Evolutionary conservation across 1,140 invertebrate species (phyloP), one percentile per base, ranked within the genome.

Genomic region (Neocloeon triangulifer): DNA sequence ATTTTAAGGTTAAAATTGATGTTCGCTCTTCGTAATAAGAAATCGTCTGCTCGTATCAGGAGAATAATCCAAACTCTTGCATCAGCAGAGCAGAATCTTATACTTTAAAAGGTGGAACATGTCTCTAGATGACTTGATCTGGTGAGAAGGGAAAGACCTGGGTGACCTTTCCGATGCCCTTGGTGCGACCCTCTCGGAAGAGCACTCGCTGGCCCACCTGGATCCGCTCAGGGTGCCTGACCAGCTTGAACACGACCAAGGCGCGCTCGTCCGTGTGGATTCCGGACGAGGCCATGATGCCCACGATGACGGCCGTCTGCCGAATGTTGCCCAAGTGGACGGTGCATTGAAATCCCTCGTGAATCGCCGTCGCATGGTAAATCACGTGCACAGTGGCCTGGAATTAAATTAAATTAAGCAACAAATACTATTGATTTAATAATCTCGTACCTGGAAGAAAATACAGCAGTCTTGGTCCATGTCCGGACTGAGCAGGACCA

Each of bases 241-340:
- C 64, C 53, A 96, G 95, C 29, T 74, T 62, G 53, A 95, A 94
- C 38, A 85, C 53, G 1, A 91, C 82, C 0, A 73, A 73, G 9
- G 80, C 84, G 2, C 64, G 69, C 40, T 91, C 78, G 46, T 88
- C 84, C 0, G 81, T 85, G 38, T 69, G 64, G 29, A 81, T 58
- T 19, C 62, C 62, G 22, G 47, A 45, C 4, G 55, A 46, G 16
- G 61, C 60, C 53, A 69, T 60, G 41, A 77, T 74, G 12, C 62
- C 69, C 27, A 66, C 69, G 15, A 91, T 71, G 14, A 92, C 72
- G 13, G 82, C 88, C 0, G 88, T 95, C 56, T 96, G 92, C 7
- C 86, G 56, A 10, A 97, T 79, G 47, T 88, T 95, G 2, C 85
- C 88, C 35, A 95, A 79, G 47, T 95, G 84, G 2, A 96, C 72